Base-by-base conservation (phyloP, 2,888 invertebrate species). In the Limnephilus rhombicus region DNA sequence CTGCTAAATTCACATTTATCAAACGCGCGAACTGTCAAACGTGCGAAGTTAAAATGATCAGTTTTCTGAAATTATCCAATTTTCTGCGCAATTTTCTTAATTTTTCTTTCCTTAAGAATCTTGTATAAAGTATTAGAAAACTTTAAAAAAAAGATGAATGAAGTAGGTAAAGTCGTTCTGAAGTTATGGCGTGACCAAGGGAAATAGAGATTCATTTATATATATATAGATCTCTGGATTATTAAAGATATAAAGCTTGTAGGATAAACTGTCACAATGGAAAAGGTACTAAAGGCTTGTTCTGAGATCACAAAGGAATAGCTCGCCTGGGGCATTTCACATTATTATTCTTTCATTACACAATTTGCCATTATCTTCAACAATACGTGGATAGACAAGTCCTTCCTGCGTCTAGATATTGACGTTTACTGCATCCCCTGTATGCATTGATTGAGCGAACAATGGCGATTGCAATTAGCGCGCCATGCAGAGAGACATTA, bases 381-480 rank as follows among this genome's bases (percentile, higher is more conserved):
- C n/a, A 68, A n/a, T 68, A 68, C 9, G 24, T 24, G 68, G 9
- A 24, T 7, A 24, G 68, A 53, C 24, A 9, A 68, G 24, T 68
- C 24, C 68, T 68, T n/a, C 24, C 68, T 1, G 68, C n/a, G n/a
- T 68, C n/a, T n/a, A 24, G 9, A 9, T 68, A 68, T 68, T n/a
- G 68, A n/a, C 68, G n/a, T 68, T 68, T 68, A 68, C 68, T 68
- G n/a, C 68, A 68, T 68, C 9, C 68, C 68, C 68, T n/a, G 13
- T 24, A n/a, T 7, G 24, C 68, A 68, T 18, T 18, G 18, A 53
- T 53, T 15, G 53, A 7, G 18, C 18, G 18, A 18, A 41, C 29
- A 82, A 82, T 18, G 18, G 34, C 82, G 15, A 29, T 31, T 29
- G 45, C 86, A 86, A 53, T 86, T 86, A 86, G 86, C 53, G 45